A percentile compares a stretch with the other conserved stretches of the same genome.
Evolutionary conservation across 2,888 invertebrate species (phyloP).

Genomic region (Buathra laborator): DNA sequence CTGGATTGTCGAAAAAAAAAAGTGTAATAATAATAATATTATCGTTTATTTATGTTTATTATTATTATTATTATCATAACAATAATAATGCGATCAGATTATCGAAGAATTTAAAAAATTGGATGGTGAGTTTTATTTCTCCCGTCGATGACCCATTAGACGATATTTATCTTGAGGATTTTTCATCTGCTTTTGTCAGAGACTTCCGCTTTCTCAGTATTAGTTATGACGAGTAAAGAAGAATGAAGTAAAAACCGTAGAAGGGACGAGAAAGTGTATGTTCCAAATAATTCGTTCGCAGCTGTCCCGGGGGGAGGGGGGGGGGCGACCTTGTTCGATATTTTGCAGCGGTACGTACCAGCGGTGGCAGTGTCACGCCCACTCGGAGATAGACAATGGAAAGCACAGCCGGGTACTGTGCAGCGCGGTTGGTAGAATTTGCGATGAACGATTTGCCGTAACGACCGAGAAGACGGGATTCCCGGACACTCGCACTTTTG

Average conservation of each 20-base stretch:
- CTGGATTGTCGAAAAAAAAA: too few species aligned
- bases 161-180: too few species aligned
- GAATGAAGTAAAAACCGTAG: neutral
- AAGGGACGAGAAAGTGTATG: slow-evolving; percentile 42
- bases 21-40: too few species aligned
- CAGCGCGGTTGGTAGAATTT: neutral
- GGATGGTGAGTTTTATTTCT: too few species aligned
- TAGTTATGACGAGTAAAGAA: neutral
- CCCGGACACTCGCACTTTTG: slow-evolving; percentile 14
- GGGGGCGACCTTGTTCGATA: slow-evolving; percentile 56
- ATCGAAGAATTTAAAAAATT: too few species aligned
- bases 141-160: too few species aligned
- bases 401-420: slow-evolving; percentile 11
- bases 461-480: neutral
- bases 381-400: slow-evolving; percentile 49
- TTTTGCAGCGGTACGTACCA: slow-evolving; percentile 18
- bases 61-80: too few species aligned
- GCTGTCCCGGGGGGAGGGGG: slow-evolving; percentile 41
- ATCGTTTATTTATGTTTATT: too few species aligned
- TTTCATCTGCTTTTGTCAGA: too few species aligned
- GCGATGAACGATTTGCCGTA: slow-evolving; percentile 9
- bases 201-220: neutral
- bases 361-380: slow-evolving; percentile 43
- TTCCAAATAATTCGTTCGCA: slow-evolving; percentile 54
- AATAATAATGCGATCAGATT: too few species aligned